phyloP scores from a whole-genome alignment of 1,140 invertebrate genomes.

The Anastrepha obliqua region DNA sequence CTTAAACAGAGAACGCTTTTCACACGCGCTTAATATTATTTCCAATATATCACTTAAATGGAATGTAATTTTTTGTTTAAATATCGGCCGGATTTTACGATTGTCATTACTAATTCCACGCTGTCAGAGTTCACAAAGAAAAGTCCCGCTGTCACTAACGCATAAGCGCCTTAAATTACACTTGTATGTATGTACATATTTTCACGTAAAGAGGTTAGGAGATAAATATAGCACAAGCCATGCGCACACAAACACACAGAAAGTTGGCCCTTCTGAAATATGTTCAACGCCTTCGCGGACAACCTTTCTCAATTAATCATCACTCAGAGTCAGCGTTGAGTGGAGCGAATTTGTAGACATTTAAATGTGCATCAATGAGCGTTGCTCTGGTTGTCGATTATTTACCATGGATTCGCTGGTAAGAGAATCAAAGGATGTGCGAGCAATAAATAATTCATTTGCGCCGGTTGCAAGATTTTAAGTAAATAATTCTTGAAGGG shows the following conservation, averaged over 20 bases:
- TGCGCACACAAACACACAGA: background rate
- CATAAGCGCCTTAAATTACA: background rate
- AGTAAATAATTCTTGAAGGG: background rate
- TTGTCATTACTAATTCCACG: background rate
- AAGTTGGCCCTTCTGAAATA: background rate
- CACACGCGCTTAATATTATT: too few relatives aligned
- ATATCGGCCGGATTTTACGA: too few relatives aligned
- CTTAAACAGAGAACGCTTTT: too few relatives aligned
- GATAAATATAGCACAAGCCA: background rate
- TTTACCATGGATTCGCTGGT: background rate
- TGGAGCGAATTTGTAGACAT: background rate
- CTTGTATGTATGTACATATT: background rate
- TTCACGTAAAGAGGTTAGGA: background rate
- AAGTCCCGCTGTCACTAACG: background rate
- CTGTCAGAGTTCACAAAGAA: background rate
- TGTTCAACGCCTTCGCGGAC: background rate
- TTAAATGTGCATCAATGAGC: background rate
- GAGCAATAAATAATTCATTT: background rate
- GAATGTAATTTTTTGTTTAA: too few relatives aligned
- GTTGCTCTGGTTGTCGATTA: constrained; percentile 23
- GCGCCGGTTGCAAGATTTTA: background rate
- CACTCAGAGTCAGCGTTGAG: background rate
- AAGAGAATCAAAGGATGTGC: background rate
- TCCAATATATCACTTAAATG: too few relatives aligned
- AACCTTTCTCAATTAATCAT: background rate